Percentiles rank a stretch among this genome's conserved stretches.
phyloP scores from a whole-genome alignment of 2,888 invertebrate genomes.

The Enchytraeus crypticus region DNA sequence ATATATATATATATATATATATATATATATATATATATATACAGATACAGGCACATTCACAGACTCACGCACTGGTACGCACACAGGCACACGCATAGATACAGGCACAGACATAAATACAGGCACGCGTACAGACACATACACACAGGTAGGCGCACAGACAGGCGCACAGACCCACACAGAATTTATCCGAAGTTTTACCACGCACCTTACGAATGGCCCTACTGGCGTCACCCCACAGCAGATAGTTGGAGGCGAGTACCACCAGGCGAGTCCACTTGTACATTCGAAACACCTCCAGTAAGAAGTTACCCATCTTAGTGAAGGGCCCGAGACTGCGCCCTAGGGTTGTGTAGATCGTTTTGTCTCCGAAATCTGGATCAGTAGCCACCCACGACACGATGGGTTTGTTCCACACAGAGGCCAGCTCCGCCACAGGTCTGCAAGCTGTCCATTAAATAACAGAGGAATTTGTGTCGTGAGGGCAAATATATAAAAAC shows the following conservation, averaged over 20 bases:
- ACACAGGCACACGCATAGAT: too few species aligned
- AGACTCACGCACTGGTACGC: too few species aligned
- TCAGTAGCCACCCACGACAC: slow-evolving; percentile 31
- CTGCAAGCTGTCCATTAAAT: slow-evolving; percentile 19
- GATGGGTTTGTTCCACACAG: slow-evolving; percentile 31
- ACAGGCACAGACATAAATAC: too few species aligned
- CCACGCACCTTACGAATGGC: slow-evolving; percentile 16
- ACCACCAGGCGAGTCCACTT: slow-evolving; percentile 32
- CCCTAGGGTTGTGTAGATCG: slow-evolving; percentile 23
- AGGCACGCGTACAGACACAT: too few species aligned
- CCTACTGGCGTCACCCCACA: slow-evolving; percentile 18
- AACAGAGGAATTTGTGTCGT: background rate
- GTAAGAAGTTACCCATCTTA: slow-evolving; percentile 17
- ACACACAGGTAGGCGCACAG: too few species aligned
- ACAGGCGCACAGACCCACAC: too few species aligned
- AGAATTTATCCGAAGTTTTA: too few species aligned
- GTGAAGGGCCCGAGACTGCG: slow-evolving; percentile 28
- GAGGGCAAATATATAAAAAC: too few species aligned
- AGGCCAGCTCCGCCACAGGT: slow-evolving; percentile 27
- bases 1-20: too few species aligned
- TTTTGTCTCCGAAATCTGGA: slow-evolving; percentile 23
- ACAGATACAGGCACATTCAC: too few species aligned
- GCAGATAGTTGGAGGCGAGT: slow-evolving; percentile 26
- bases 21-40: too few species aligned
- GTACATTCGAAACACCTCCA: slow-evolving; percentile 16